A percentile compares a stretch with the other conserved stretches of the same genome.
These are phyloP conservation scores for Hypsopygia costalis DNA, from an alignment of 2,888 invertebrate genomes.

Conservation along the genomic window DNA sequence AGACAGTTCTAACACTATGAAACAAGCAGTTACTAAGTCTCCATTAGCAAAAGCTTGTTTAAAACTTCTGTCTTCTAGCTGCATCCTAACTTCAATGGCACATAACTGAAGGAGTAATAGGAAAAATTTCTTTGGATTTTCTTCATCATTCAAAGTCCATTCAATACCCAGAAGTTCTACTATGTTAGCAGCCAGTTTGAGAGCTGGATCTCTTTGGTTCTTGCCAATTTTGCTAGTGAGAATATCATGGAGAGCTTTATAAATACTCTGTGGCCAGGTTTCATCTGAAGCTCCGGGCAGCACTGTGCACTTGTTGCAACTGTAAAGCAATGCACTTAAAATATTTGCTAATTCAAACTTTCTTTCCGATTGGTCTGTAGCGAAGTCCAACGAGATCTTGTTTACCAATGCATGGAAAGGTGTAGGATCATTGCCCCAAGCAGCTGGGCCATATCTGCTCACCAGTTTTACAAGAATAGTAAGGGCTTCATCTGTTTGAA, in stretches of 20 bases:
- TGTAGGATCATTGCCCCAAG: slow-evolving; percentile 89
- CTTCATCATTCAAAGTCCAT: slow-evolving; percentile 90
- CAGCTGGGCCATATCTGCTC: slow-evolving; percentile 84
- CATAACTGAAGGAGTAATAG: slow-evolving; percentile 91
- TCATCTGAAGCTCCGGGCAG: slow-evolving; percentile 84
- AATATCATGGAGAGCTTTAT: slow-evolving; percentile 91
- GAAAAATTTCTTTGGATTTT: slow-evolving; percentile 90
- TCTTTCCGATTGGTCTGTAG: slow-evolving; percentile 91
- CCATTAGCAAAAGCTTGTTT: slow-evolving; percentile 88
- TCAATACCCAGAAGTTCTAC: slow-evolving; percentile 91
- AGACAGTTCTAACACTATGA: slow-evolving; percentile 89
- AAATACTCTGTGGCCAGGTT: slow-evolving; percentile 90
- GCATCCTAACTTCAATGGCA: slow-evolving; percentile 96
- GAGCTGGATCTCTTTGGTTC: slow-evolving; percentile 92
- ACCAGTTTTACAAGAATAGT: slow-evolving; percentile 89
- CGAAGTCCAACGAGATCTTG: slow-evolving; percentile 92
- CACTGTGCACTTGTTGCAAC: slow-evolving; percentile 85
- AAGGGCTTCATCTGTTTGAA: slow-evolving; percentile 93
- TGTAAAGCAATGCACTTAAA: slow-evolving; percentile 86
- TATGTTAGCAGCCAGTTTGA: slow-evolving; percentile 90
- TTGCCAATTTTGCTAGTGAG: slow-evolving; percentile 92
- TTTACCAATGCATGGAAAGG: slow-evolving; percentile 91
- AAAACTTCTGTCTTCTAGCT: slow-evolving; percentile 91
- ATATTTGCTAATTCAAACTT: slow-evolving; percentile 94
- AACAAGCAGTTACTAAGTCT: slow-evolving; percentile 90